Percentiles rank a stretch among this genome's conserved stretches.
Conservation (phyloP, 2,797 vertebrate genomes). For the Fistularia commersonii region DNA sequence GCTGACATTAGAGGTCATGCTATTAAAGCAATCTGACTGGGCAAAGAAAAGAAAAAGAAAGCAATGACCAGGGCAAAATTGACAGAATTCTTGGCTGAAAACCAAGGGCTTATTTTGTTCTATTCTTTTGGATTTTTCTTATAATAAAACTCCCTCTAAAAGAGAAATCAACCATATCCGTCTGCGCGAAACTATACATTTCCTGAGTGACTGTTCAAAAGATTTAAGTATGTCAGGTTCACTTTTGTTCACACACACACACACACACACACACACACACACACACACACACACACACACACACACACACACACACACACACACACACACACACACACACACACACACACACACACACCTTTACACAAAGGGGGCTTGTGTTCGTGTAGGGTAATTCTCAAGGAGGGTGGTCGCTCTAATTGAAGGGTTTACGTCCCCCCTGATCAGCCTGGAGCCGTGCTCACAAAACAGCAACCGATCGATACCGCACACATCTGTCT, state of each 20-base stretch:
- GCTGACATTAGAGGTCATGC: slow-evolving; percentile 33
- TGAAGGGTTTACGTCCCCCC: slow-evolving; percentile 51
- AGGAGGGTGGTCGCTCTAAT: slow-evolving; percentile 53
- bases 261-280: not conserved
- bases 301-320: not conserved
- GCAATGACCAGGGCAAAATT: slow-evolving; percentile 14
- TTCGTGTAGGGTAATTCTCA: slow-evolving; percentile 17
- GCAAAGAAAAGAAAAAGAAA: slow-evolving; percentile 19
- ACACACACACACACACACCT: not conserved
- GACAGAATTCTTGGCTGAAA: not conserved
- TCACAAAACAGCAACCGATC: slow-evolving; percentile 59
- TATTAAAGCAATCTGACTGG: slow-evolving; percentile 35
- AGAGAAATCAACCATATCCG: slow-evolving; percentile 23
- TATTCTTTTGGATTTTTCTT: slow-evolving; percentile 28
- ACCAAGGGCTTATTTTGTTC: not conserved
- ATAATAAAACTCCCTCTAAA: slow-evolving; percentile 27
- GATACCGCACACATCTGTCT: slow-evolving; percentile 62
- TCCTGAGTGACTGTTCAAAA: slow-evolving; percentile 25
- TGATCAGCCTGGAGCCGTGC: slow-evolving; percentile 30
- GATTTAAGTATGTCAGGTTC: slow-evolving; percentile 34
- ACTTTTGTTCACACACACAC: slow-evolving; percentile 19
- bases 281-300: not conserved
- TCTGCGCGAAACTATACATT: slow-evolving; percentile 21
- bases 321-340: not conserved
- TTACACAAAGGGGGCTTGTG: slow-evolving; percentile 8